Evolutionary conservation across 2,888 invertebrate genomes (phyloP), one percentile per base, ranked within the genome.

Genomic region (Mesorhabditis belari): DNA sequence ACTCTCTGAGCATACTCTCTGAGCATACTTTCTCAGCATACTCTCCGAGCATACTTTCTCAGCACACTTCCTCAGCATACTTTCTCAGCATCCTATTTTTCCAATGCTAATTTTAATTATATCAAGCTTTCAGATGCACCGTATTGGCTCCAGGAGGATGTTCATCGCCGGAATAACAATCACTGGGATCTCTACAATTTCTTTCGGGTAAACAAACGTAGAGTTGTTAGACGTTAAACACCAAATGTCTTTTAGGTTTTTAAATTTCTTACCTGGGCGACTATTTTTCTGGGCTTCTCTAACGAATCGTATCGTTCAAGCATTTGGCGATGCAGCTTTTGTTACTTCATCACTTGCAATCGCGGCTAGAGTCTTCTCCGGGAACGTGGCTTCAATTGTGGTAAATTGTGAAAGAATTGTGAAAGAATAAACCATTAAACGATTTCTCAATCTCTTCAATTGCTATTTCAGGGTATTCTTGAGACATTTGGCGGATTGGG

Each of bases 141-240:
- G 85, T 74, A 86, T 91, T 62, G 90, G 91, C 0, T 89, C 90
- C 0, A 90, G 90, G 80, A 81, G 88, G 17, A 84, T 90, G 58
- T 91, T 91, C 83, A 89, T 89, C 79, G 87, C 87, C 6, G 91
- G 91, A 0, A 89, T 91, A 61, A 86, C 90, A 64, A 89, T 89
- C 0, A 89, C 90, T 0, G 90, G 90, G 50, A 86, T 88, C 26
- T 89, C 90, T 69, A 90, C 90, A 57, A 89, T 91, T 75, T 82
- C 90, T 24, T 90, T 90, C 79, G 90, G 90, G 71, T 73, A 53
- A 19, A 55, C 53, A 25, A 23, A 53, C 25, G 24, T 24, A 53
- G 21, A 23, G 17, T 51, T 19, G 12, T 51, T 9, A 19, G 17
- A 1, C 21, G 9, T 55, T 55, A 17, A 44, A 17, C 44, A 44